Evolutionary conservation across 2,888 invertebrate species (phyloP), one percentile per base, ranked within the genome.

Genomic region (Chymomyza procnemis): DNA sequence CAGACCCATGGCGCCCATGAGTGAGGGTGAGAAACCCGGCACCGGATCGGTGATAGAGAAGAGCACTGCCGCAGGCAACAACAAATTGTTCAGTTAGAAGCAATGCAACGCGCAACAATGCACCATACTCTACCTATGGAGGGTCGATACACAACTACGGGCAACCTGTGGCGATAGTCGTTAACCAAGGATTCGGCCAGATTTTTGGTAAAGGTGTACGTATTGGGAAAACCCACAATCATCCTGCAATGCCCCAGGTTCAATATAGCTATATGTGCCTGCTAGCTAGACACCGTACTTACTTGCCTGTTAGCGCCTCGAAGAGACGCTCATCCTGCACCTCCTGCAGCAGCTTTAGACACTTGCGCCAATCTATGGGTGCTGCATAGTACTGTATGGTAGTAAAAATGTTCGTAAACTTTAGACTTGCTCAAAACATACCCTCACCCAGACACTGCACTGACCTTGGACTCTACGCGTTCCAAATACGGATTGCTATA

Each of bases 201-300:
- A 69, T 96, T 95, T 89, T 99, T 98, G 0, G 97, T 95, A 88
- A 96, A 97, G 0, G 96, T 96, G 88, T 98, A 99, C 0, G 98
- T 97, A 86, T 98, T 98, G 0, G 97, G 97, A 18, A 89, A 89
- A 21, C 89, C 89, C 9, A 77, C 65, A 57, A 78, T 86, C 8
- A 88, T 26, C 61, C 89, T 89, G 26, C 59, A n/a, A 1, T 18
- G 26, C 16, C 1, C 52, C 4, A 52, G 9, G 22, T 18, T 21
- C 1, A 56, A 26, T 14, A 50, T 64, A 14, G 4, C 1, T 2
- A 34, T 0, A n/a, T n/a, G n/a, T 0, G 12, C 4, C 47, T 47
- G 9, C 9, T 0, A 22, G 3, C 6, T 26, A 6, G 26, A 4
- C 26, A 26, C 19, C 14, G 12, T 5, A 74, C 80, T 67, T 66